Percentiles rank a stretch among this genome's conserved stretches.
Conservation (phyloP, 2,113 vertebrate species). For the Coregonus clupeaformis region DNA sequence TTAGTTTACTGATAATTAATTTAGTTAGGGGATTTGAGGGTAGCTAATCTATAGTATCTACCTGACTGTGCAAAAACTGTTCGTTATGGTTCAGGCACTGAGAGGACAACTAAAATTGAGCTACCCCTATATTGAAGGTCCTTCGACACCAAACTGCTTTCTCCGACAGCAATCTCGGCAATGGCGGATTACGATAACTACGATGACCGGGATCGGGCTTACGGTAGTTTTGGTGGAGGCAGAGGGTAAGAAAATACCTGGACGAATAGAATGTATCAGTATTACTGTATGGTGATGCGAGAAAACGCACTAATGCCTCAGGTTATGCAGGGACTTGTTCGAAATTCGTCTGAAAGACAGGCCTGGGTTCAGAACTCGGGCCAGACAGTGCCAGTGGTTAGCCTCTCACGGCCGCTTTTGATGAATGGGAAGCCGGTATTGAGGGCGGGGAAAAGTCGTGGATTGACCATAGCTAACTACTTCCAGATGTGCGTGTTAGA, state of each 20-base stretch:
- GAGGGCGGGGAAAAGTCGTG: slow-evolving; percentile 49
- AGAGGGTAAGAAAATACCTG: slow-evolving; percentile 81
- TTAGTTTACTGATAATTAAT: too few species aligned
- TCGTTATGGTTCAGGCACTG: slow-evolving; percentile 73
- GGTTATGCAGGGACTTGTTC: neutral
- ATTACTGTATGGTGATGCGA: neutral
- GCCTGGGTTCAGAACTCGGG: slow-evolving; percentile 24
- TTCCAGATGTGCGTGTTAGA: neutral
- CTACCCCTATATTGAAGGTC: slow-evolving; percentile 79
- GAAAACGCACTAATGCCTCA: neutral
- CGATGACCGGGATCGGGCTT: slow-evolving; percentile 89
- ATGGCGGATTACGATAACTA: slow-evolving; percentile 97
- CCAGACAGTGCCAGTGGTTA: neutral
- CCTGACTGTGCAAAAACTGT: neutral
- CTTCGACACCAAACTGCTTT: slow-evolving; percentile 72
- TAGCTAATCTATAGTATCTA: too few species aligned
- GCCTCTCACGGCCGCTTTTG: slow-evolving; percentile 3
- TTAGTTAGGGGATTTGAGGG: too few species aligned
- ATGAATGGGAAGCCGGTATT: slow-evolving; percentile 37
- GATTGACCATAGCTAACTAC: slow-evolving; percentile 9
- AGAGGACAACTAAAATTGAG: slow-evolving; percentile 73
- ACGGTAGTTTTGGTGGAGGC: slow-evolving; percentile 91
- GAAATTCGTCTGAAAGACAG: slow-evolving; percentile 10
- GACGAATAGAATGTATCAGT: neutral
- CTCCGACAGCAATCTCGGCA: slow-evolving; percentile 82